Percentiles rank a stretch among this genome's conserved stretches.
phyloP scores from a whole-genome alignment of 2,113 vertebrate species.

The Pholis gunnellus region DNA sequence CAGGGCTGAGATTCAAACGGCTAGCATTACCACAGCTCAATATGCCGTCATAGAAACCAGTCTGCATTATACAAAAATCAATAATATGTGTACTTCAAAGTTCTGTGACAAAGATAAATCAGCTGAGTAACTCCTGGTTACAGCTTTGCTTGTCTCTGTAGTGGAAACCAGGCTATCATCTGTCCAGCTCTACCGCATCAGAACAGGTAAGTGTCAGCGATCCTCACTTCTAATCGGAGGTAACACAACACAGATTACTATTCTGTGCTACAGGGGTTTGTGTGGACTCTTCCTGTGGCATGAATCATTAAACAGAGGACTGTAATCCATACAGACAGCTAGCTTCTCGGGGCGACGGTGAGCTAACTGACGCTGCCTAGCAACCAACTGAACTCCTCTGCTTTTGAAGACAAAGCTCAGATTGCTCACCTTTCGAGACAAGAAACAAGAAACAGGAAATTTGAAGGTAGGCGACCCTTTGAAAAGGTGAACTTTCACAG shows the following conservation, averaged over 20 bases:
- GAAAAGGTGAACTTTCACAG: conserved; percentile 6
- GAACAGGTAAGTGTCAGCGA: conserved; percentile 77
- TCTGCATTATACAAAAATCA: background rate
- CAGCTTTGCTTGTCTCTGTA: conserved; percentile 31
- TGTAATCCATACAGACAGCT: conserved; percentile 78
- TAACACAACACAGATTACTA: conserved; percentile 84
- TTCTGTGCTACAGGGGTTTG: conserved; percentile 75
- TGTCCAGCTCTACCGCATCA: conserved; percentile 56
- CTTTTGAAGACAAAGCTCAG: conserved; percentile 53
- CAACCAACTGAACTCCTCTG: conserved; percentile 34
- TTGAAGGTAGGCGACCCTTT: background rate
- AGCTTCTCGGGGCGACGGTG: conserved; percentile 54
- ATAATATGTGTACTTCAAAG: background rate
- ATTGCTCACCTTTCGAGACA: conserved; percentile 48
- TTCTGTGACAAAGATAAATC: background rate
- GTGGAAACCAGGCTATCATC: conserved; percentile 69
- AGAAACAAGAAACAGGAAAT: background rate
- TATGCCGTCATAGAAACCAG: background rate
- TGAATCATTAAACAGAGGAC: conserved; percentile 80
- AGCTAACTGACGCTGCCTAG: conserved; percentile 55
- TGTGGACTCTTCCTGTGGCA: conserved; percentile 79
- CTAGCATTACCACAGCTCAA: background rate
- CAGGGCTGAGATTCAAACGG: background rate
- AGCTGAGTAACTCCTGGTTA: conserved; percentile 51
- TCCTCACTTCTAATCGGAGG: conserved; percentile 68